phyloP scores from a whole-genome alignment of 2,113 vertebrate species.

The Alexandromys fortis region DNA sequence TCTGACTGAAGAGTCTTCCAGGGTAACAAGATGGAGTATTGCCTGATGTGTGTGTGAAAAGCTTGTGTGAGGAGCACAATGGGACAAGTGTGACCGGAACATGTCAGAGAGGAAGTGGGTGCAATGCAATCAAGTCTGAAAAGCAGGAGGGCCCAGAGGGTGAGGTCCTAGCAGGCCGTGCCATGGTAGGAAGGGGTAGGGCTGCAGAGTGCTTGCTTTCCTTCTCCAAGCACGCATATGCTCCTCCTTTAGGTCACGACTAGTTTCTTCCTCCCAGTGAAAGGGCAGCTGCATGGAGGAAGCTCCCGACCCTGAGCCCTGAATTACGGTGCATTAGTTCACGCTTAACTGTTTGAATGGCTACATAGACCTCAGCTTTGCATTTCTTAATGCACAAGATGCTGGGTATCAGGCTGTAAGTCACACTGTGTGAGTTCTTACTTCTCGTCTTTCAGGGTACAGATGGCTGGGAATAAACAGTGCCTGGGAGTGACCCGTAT shows the following conservation, averaged over 20 bases:
- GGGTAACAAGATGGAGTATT: background rate
- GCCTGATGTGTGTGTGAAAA: background rate
- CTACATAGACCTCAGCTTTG: slow-evolving; percentile 66
- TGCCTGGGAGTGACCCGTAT: background rate
- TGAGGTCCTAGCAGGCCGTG: background rate
- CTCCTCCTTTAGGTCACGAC: background rate
- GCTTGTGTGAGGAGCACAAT: background rate
- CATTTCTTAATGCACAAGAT: background rate
- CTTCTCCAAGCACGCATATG: rapidly evolving
- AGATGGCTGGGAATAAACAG: background rate
- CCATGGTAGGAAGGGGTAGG: background rate
- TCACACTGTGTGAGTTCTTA: slow-evolving; percentile 57
- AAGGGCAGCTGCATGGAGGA: slow-evolving; percentile 71
- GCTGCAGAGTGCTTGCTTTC: background rate
- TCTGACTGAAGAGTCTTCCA: background rate
- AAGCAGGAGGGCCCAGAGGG: background rate
- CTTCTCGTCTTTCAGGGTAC: slow-evolving; percentile 32
- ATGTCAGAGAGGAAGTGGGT: background rate
- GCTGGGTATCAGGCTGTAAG: slow-evolving; percentile 68
- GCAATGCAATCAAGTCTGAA: background rate
- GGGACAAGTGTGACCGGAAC: background rate
- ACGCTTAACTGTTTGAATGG: slow-evolving; percentile 67
- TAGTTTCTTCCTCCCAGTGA: slow-evolving; percentile 54
- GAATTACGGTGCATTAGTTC: slow-evolving; percentile 76
- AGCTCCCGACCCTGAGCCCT: slow-evolving; percentile 69